phyloP scores from a whole-genome alignment of 2,113 vertebrate species.

The Sinosuthora webbiana region DNA sequence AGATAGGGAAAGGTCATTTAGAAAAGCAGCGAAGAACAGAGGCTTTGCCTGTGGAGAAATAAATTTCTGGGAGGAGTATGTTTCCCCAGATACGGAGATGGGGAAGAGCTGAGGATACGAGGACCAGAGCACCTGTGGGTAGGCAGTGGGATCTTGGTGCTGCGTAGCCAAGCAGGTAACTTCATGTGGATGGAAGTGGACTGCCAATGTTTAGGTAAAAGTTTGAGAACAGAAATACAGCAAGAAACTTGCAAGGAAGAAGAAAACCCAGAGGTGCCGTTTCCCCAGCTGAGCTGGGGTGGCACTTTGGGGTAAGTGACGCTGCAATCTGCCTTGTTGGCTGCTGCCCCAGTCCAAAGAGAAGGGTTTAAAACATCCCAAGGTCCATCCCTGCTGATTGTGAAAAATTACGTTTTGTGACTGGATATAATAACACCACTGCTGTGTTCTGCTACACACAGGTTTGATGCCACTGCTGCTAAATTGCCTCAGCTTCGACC shows the following conservation, averaged over 20 bases:
- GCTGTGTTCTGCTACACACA: accelerated
- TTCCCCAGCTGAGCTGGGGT: background rate
- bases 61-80: background rate
- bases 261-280: accelerated
- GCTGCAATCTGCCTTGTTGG: background rate
- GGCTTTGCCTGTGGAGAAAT: background rate
- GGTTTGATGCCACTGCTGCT: background rate
- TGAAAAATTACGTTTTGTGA: background rate
- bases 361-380: background rate
- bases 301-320: background rate
- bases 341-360: background rate
- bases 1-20: background rate
- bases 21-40: background rate
- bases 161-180: background rate
- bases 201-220: background rate
- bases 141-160: background rate
- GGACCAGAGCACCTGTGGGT: background rate
- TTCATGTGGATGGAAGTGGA: background rate
- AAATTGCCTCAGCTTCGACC: background rate
- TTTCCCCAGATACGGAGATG: background rate
- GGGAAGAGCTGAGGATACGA: background rate
- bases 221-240: background rate
- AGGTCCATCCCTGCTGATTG: accelerated
- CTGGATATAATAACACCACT: background rate
- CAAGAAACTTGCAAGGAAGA: background rate